Evolutionary conservation across 2,797 vertebrate genomes (phyloP), one percentile per base, ranked within the genome.

Genomic region (Brotula barbata): DNA sequence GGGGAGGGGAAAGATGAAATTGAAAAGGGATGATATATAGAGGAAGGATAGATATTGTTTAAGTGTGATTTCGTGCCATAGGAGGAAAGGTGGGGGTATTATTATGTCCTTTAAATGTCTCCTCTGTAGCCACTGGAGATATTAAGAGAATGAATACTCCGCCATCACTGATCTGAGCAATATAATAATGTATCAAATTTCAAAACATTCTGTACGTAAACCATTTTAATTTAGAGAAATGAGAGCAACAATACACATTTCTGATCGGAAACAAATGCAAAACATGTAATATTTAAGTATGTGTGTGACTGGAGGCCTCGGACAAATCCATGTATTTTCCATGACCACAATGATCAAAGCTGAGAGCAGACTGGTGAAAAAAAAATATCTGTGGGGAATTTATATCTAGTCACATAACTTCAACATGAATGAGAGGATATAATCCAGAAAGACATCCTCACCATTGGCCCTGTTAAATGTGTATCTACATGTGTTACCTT

Each of bases 1-100:
- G 53, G 21, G 15, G 22, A 40, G 21, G 87, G 72, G 78, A 78
- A 64, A 73, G 84, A 80, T 76, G 75, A 80, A 78, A 80, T 74
- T 71, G 69, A 85, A 80, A 85, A 86, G 82, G 74, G 72, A 76
- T 82, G 45, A 65, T 52, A 49, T 54, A 43, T 55, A 59, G 14
- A 28, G 58, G n/a, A 61, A 60, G 28, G 7, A 39, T 16, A 54
- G 51, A 1, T 23, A 2, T 72, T 62, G 14, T 69, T 47, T 21
- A 21, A 25, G 34, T 58, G 44, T 63, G 50, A 47, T 75, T 78
- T 78, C 56, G 33, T 58, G 51, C 22, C 63, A 48, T 62, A 58
- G 57, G 41, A 15, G 41, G 19, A 51, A 64, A 56, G 46, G 45
- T 61, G 45, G 40, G 61, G 22, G 50, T 54, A 54, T 36, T 60